These are phyloP conservation scores for Eumaeus atala DNA, from an alignment of 1,140 invertebrate species.

Conservation along the genomic window DNA sequence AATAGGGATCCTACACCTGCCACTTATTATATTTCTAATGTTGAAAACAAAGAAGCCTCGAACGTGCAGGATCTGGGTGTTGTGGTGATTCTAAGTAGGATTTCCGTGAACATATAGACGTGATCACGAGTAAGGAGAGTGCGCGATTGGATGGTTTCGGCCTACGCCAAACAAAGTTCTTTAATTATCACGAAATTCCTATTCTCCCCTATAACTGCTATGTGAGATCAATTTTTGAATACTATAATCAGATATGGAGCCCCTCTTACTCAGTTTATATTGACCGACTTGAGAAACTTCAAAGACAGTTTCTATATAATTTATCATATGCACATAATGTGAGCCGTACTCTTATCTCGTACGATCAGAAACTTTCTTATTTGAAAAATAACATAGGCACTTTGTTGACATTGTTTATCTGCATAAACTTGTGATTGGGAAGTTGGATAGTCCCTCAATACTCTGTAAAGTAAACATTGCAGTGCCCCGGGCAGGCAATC, in stretches of 20 bases:
- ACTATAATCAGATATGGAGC: constrained; percentile 4
- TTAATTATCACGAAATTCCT: constrained; percentile 12
- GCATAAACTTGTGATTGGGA: neutral
- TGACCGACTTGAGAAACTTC: neutral
- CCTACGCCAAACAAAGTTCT: constrained; percentile 14
- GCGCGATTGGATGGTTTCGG: constrained; percentile 12
- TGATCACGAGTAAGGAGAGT: too few species aligned
- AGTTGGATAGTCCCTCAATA: neutral
- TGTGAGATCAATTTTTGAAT: constrained; percentile 11
- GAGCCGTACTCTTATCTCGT: neutral
- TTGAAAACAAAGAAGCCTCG: neutral
- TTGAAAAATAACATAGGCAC: neutral
- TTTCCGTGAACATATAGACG: too few species aligned
- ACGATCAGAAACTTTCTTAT: neutral
- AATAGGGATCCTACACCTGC: neutral
- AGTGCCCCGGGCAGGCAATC: neutral
- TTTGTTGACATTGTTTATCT: neutral
- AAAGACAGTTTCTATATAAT: neutral
- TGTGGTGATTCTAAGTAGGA: too few species aligned
- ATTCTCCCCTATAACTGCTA: constrained; percentile 7
- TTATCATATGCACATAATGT: neutral
- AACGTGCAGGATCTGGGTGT: too few species aligned
- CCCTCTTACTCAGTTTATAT: constrained; percentile 1
- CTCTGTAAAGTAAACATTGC: neutral
- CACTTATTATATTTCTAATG: neutral